These are phyloP conservation scores for Margarornis squamiger DNA, from an alignment of 2,797 vertebrate species.

Conservation along the genomic window DNA sequence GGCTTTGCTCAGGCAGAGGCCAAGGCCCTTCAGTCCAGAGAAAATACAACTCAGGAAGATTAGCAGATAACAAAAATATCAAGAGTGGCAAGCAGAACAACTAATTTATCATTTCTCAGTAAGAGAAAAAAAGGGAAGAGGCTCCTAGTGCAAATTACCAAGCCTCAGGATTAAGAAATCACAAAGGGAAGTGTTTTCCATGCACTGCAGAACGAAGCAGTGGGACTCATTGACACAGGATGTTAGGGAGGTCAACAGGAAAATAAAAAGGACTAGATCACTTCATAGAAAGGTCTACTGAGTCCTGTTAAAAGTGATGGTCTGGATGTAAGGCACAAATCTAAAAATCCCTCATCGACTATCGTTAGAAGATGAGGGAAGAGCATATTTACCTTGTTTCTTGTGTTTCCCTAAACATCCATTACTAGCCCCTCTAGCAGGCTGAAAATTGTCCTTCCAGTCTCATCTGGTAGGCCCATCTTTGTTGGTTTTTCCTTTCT, in stretches of 20 bases:
- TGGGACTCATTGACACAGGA: constrained; percentile 12
- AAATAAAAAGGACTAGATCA: background rate
- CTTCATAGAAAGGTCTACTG: background rate
- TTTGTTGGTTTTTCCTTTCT: background rate
- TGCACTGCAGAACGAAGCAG: background rate
- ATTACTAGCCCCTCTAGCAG: background rate
- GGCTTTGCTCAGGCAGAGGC: background rate
- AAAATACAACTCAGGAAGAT: background rate
- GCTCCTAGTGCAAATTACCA: constrained; percentile 2
- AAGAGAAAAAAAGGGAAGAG: constrained; percentile 9
- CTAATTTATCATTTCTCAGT: background rate
- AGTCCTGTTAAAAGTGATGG: background rate
- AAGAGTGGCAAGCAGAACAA: background rate
- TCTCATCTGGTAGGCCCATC: background rate
- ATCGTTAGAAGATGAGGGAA: background rate
- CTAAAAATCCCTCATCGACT: background rate
- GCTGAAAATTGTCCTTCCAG: background rate
- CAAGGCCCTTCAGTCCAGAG: background rate
- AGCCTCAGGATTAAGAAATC: background rate
- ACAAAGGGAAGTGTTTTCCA: background rate
- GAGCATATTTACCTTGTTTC: background rate
- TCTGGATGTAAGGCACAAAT: background rate
- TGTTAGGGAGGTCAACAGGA: background rate
- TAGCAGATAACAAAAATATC: background rate
- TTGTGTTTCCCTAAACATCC: background rate